Base-by-base conservation (phyloP, 23 tunicate species). In the Ciona savignyi region DNA sequence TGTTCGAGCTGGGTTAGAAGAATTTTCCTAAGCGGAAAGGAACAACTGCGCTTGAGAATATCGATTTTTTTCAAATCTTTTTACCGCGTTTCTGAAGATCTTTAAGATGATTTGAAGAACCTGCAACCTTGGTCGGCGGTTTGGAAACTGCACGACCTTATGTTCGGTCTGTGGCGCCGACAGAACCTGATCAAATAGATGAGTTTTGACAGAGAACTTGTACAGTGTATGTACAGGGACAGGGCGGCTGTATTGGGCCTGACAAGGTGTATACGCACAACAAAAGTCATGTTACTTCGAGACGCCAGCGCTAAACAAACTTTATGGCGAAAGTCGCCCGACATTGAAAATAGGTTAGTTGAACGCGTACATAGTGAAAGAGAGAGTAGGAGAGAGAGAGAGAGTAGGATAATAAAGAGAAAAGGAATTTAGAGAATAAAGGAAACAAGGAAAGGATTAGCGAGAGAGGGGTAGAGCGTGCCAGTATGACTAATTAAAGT, bases 241-340 rank as follows among this genome's bases (percentile, higher is more conserved):
- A 42, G 56, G 56, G 15, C 56, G 15, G 56, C 11, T 15, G 56
- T 15, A 42, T 42, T 9, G 56, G 56, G 56, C 56, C 56, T 42
- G 56, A 6, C 56, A 42, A 42, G 56, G 15, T 42, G 56, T 6
- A 42, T 15, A 42, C 9, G 9, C 15, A 42, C 56, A 42, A 42
- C 56, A 42, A 42, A 42, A 15, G 56, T 15, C 11, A 42, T 15
- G 11, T 9, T 6, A 42, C 56, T 42, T 42, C 56, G 56, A 42
- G 56, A 42, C 56, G 15, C 11, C 11, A 42, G 56, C 56, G 56
- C 56, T 42, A 42, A 42, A 42, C 56, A 42, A 42, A 42, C 56
- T 42, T 42, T 42, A 42, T 42, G 56, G 56, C 56, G 56, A 42
- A 42, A 42, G 56, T 42, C 56, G 56, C 11, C 56, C 56, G 56